Evolutionary conservation across 64 coral and sea anemone genomes (phyloP).

Genomic region (Montipora sp.): DNA sequence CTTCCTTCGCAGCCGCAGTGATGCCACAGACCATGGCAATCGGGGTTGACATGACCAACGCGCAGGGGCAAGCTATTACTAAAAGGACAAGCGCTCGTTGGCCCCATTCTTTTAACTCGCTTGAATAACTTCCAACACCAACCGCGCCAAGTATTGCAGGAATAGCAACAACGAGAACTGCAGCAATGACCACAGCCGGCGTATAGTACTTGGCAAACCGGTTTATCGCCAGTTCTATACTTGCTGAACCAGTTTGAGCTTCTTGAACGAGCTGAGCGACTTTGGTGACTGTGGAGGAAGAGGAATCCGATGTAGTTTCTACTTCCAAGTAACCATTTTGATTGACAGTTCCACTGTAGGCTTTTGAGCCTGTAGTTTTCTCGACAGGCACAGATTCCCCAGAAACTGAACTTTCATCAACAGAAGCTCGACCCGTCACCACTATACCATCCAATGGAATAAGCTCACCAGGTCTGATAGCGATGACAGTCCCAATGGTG

Average conservation of each 20-base stretch:
- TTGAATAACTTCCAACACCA: conserved; percentile 83
- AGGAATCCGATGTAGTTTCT: conserved; percentile 80
- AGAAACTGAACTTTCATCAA: conserved; percentile 94
- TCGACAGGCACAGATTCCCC: conserved; percentile 95
- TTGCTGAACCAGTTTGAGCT: conserved; percentile 82
- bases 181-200: conserved; percentile 69
- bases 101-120: conserved; percentile 77
- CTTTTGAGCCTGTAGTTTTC: conserved; percentile 73
- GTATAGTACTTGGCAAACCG: conserved; percentile 95
- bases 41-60: conserved; percentile 81
- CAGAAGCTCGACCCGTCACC: conserved; percentile 75
- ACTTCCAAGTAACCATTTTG: conserved; percentile 97
- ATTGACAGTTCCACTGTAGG: conserved; percentile 90
- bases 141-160: conserved; percentile 84
- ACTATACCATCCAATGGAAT: conserved; percentile 96
- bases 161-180: conserved; percentile 78
- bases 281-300: conserved; percentile 80
- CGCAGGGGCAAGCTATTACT: conserved; percentile 83
- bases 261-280: conserved; percentile 89
- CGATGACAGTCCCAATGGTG: conserved; percentile 87
- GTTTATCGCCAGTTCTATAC: conserved; percentile 85
- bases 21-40: conserved; percentile 79
- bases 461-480: conserved; percentile 90
- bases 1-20: conserved; percentile 66
- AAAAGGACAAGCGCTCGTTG: conserved; percentile 84